These are phyloP conservation scores for Cheilosia vernalis DNA, from an alignment of 2,888 invertebrate genomes.

Conservation along the genomic window DNA sequence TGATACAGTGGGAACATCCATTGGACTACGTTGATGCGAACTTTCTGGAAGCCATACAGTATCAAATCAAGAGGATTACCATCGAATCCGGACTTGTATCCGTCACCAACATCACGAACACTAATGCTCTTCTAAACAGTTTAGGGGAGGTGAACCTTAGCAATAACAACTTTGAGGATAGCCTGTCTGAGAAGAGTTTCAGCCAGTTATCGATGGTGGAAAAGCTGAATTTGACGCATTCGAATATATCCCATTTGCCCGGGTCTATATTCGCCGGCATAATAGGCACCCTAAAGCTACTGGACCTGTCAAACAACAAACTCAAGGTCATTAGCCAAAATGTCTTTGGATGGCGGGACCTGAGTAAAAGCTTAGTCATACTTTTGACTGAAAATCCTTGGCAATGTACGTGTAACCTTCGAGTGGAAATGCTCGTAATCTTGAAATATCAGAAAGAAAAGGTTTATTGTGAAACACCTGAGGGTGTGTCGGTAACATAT, in stretches of 20 bases:
- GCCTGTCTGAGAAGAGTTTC: slow-evolving; percentile 75
- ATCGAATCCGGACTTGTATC: slow-evolving; percentile 77
- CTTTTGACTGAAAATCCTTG: slow-evolving; percentile 77
- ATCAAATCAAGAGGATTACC: slow-evolving; percentile 77
- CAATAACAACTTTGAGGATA: slow-evolving; percentile 77
- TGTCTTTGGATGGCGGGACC: slow-evolving; percentile 77
- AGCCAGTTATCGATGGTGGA: slow-evolving; percentile 78
- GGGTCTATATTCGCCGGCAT: slow-evolving; percentile 77
- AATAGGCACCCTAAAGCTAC: slow-evolving; percentile 70
- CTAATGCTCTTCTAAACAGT: slow-evolving; percentile 76
- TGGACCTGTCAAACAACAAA: slow-evolving; percentile 79
- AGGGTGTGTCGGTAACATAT: slow-evolving; percentile 29
- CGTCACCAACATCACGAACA: slow-evolving; percentile 77
- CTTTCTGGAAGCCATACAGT: slow-evolving; percentile 78
- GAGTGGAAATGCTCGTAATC: slow-evolving; percentile 74
- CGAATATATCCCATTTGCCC: slow-evolving; percentile 77
- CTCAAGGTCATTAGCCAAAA: slow-evolving; percentile 75
- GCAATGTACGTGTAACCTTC: slow-evolving; percentile 78
- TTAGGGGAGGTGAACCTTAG: slow-evolving; percentile 78
- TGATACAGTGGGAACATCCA: slow-evolving; percentile 76
- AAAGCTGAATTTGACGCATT: slow-evolving; percentile 77
- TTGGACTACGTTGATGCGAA: slow-evolving; percentile 67
- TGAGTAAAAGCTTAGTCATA: slow-evolving; percentile 72
- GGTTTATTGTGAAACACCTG: slow-evolving; percentile 76
- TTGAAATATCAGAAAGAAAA: slow-evolving; percentile 62